Evolutionary conservation across 2,888 invertebrate species (phyloP).

Genomic region (Eustalomyia histrio): DNA sequence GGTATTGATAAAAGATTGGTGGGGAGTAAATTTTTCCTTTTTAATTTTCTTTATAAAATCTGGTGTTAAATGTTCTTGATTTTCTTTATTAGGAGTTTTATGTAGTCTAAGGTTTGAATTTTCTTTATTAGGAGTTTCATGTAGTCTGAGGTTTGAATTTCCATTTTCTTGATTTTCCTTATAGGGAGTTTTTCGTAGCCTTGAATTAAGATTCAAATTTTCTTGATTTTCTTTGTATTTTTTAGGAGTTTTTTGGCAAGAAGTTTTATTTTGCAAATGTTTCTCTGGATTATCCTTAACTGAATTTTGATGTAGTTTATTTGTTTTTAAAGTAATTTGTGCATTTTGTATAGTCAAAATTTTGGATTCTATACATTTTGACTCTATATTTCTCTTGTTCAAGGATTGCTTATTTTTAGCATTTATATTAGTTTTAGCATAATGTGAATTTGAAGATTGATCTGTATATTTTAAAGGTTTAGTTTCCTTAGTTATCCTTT

Average conservation of each 20-base stretch:
- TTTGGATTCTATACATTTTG: too few relatives aligned
- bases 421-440: constrained; percentile 39
- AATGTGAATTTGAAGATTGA: not conserved
- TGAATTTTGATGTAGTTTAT: too few relatives aligned
- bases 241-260: not conserved
- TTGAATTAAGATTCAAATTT: too few relatives aligned
- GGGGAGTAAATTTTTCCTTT: constrained; percentile 10
- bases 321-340: not conserved
- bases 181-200: too few relatives aligned
- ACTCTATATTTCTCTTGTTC: not conserved
- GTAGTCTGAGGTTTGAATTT: too few relatives aligned
- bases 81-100: not conserved
- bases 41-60: constrained; percentile 18
- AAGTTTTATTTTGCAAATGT: too few relatives aligned
- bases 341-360: not conserved
- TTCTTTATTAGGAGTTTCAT: constrained; percentile 6
- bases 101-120: not conserved
- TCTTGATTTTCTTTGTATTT: not conserved
- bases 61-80: constrained; percentile 8
- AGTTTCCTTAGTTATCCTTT: not conserved
- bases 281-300: too few relatives aligned
- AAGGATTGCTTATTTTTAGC: not conserved
- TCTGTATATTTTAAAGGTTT: not conserved
- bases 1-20: constrained; percentile 24
- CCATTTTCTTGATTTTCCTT: not conserved